Conservation (phyloP, 2,888 invertebrate species). For the Cerceris ruficornis region DNA sequence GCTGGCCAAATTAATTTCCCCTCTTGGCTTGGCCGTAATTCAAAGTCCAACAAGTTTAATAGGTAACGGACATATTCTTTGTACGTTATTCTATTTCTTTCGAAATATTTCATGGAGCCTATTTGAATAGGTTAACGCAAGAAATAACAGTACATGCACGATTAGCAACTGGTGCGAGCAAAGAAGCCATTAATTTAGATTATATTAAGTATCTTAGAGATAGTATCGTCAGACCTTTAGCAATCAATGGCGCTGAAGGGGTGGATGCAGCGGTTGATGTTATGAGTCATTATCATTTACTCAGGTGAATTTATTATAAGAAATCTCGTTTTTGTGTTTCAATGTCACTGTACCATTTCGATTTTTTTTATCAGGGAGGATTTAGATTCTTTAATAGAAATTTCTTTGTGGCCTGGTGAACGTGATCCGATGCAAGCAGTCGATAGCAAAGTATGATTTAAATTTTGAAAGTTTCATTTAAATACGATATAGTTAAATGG, state of each 20-base stretch:
- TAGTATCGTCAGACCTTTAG: slow-evolving; percentile 89
- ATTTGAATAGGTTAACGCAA: slow-evolving; percentile 72
- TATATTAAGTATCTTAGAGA: slow-evolving; percentile 91
- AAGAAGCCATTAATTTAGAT: slow-evolving; percentile 92
- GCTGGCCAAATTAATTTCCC: slow-evolving; percentile 94
- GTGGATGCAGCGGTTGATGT: slow-evolving; percentile 87
- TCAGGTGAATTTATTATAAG: slow-evolving; percentile 43
- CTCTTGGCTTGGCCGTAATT: slow-evolving; percentile 97
- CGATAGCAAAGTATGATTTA: slow-evolving; percentile 85
- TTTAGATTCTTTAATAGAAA: slow-evolving; percentile 92
- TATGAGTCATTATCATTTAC: slow-evolving; percentile 92
- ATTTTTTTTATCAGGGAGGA: slow-evolving; percentile 87
- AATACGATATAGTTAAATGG: not conserved
- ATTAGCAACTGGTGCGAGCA: slow-evolving; percentile 83
- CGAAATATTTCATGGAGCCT: not conserved
- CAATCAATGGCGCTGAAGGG: slow-evolving; percentile 87
- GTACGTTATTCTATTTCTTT: not conserved
- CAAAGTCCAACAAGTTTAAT: slow-evolving; percentile 90
- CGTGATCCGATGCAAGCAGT: slow-evolving; percentile 90
- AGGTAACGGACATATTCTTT: slow-evolving; percentile 83
- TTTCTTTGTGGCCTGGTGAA: slow-evolving; percentile 92
- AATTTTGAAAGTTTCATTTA: slow-evolving; percentile 12
- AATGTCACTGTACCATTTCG: not conserved
- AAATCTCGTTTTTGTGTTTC: not conserved
- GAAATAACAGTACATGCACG: slow-evolving; percentile 77